phyloP scores from a whole-genome alignment of 2,797 vertebrate species.

The Anableps anableps region DNA sequence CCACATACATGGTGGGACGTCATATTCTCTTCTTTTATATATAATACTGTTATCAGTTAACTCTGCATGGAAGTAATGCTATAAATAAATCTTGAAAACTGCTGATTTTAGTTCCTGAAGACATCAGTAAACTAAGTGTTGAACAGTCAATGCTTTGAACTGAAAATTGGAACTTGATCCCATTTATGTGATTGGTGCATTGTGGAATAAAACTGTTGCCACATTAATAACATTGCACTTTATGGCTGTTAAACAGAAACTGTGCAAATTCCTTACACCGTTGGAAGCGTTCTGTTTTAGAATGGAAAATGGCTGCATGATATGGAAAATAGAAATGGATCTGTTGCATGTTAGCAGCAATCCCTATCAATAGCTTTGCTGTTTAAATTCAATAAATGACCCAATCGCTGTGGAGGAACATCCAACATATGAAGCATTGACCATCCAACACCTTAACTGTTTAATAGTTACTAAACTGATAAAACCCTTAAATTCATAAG shows the following conservation, averaged over 20 bases:
- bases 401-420: not conserved
- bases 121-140: not conserved
- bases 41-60: not conserved
- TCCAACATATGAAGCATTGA: not conserved
- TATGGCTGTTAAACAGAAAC: not conserved
- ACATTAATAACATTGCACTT: not conserved
- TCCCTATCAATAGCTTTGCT: too few relatives aligned
- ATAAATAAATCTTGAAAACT: not conserved
- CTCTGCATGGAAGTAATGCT: not conserved
- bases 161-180: not conserved
- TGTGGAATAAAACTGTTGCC: not conserved
- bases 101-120: not conserved
- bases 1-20: not conserved
- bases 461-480: not conserved
- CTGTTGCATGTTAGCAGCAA: too few relatives aligned
- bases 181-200: not conserved
- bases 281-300: not conserved
- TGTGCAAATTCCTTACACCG: not conserved
- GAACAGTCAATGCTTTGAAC: not conserved
- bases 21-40: not conserved
- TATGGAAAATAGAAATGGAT: not conserved
- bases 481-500: not conserved
- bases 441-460: not conserved
- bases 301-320: not conserved
- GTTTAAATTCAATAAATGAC: not conserved